Evolutionary conservation across 2,888 invertebrate species (phyloP), one percentile per base, ranked within the genome.

Genomic region (Brachycybe producta): DNA sequence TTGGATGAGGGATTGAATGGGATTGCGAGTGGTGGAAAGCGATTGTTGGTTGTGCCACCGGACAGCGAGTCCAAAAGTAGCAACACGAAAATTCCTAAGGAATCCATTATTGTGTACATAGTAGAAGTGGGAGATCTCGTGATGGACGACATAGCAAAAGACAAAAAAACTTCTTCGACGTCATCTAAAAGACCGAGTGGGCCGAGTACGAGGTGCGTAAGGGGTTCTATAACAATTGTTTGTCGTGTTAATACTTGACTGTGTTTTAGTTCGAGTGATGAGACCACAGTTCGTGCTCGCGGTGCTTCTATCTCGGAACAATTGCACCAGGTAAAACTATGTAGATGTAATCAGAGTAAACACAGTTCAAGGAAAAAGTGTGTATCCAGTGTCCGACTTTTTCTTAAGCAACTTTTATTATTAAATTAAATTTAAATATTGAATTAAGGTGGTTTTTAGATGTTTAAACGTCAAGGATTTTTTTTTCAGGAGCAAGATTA

Each of bases 271-370:
- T 26, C 51, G 15, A 26, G 15, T 3, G 53, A 51, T 8, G 54
- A 54, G 21, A n/a, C 27, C 2, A 43, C 19, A 8, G 36, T 54
- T 39, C 32, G 47, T 39, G 51, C 54, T 30, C 47, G 51, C 21
- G 47, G 51, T 23, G 51, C 51, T 11, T 54, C 51, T 11, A 24
- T 54, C 13, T 54, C 54, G 13, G 54, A 54, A 19, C 54, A 54
- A 27, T 35, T 54, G 17, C 34, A 48, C 19, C 46, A 46, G 11
- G 41, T 52, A 47, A 51, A 13, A 35, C 36, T 35, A 5, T 5
- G 19, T 35, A 7, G 11, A 19, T 35, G 3, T 35, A 35, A 35
- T 35, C 15, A 5, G 15, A 17, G 7, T 17, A 35, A 5, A 8
- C 19, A 3, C 15, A 19, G 8, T 3, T 3, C 3, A 19, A 15